A percentile compares a stretch with the other conserved stretches of the same genome.
Conservation (phyloP, 2,888 invertebrate genomes). For the Cylindroiulus punctatus region DNA sequence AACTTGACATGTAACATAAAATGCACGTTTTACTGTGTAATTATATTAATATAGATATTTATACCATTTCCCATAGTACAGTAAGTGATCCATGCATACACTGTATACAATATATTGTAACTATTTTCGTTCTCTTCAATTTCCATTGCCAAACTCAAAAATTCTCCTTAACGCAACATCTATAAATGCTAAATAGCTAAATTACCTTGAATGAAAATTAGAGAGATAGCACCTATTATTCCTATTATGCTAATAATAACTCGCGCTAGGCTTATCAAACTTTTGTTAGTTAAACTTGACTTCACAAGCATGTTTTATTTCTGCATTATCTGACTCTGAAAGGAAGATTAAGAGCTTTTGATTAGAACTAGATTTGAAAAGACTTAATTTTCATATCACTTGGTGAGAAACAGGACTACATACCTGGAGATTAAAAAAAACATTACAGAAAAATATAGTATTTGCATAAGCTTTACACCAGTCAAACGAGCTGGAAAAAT, state of each 20-base stretch:
- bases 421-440: background rate
- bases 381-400: background rate
- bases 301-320: background rate
- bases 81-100: background rate
- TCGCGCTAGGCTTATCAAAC: background rate
- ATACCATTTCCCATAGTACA: no score
- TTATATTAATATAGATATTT: background rate
- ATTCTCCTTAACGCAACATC: no score
- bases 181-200: background rate
- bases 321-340: background rate
- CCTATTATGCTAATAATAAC: background rate
- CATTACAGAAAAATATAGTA: background rate
- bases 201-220: background rate
- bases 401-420: background rate
- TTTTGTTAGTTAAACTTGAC: conserved; percentile 17
- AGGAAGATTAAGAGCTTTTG: background rate
- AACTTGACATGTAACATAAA: background rate
- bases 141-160: background rate
- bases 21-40: background rate
- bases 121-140: background rate
- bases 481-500: background rate
- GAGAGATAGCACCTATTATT: background rate
- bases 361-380: background rate
- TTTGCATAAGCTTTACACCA: background rate
- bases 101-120: no score